A percentile compares a stretch with the other conserved stretches of the same genome.
Conservation (phyloP, 1,140 invertebrate genomes). For the Mylabris phalerata region DNA sequence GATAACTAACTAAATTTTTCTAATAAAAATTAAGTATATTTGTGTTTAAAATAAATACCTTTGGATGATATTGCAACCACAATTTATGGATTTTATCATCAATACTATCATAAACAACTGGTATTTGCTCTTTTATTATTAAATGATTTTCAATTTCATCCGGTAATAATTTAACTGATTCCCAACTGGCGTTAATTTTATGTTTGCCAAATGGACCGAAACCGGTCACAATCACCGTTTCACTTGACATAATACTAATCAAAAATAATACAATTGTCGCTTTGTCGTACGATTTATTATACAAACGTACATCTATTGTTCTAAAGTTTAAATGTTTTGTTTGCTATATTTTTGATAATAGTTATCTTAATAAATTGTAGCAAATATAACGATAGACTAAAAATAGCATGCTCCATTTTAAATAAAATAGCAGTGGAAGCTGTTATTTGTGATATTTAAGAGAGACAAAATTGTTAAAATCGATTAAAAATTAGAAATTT, state of each 20-base stretch:
- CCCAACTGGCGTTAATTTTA: slow-evolving; percentile 69
- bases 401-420: too few species aligned
- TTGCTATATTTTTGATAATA: too few species aligned
- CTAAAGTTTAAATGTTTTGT: not conserved
- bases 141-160: slow-evolving; percentile 47
- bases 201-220: slow-evolving; percentile 69
- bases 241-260: not conserved
- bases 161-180: slow-evolving; percentile 58
- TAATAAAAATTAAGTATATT: slow-evolving; percentile 4
- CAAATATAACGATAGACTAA: too few species aligned
- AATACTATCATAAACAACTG: slow-evolving; percentile 60
- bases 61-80: slow-evolving; percentile 58
- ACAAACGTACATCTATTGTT: too few species aligned
- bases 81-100: slow-evolving; percentile 52
- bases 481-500: too few species aligned
- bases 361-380: too few species aligned
- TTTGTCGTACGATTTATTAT: not conserved
- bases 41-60: slow-evolving; percentile 39
- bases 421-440: too few species aligned
- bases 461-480: too few species aligned
- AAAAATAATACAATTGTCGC: not conserved
- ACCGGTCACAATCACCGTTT: slow-evolving; percentile 52
- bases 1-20: slow-evolving; percentile 50
- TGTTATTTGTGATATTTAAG: too few species aligned
- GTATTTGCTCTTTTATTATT: slow-evolving; percentile 54